A percentile compares a stretch with the other conserved stretches of the same genome.
phyloP scores from a whole-genome alignment of 1,140 invertebrate species.

The Varroa destructor region DNA sequence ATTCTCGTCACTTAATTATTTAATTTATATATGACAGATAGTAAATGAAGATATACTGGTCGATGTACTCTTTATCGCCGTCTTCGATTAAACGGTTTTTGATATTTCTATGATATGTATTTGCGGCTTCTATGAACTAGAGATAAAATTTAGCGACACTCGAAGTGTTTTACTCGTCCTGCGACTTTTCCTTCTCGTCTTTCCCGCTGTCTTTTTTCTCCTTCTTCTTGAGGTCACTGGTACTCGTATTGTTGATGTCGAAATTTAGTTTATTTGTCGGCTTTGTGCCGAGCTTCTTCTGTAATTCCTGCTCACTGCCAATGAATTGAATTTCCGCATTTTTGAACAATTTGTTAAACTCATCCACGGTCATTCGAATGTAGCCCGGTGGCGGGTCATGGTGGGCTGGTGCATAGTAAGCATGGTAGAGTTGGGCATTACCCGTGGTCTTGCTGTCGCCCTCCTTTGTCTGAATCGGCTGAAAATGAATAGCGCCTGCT shows the following conservation, averaged over 20 bases:
- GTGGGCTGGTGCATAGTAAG: slow-evolving; percentile 35
- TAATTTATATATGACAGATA: no score
- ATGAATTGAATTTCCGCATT: slow-evolving; percentile 34
- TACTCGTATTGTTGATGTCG: slow-evolving; percentile 4
- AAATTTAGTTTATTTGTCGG: slow-evolving; percentile 20
- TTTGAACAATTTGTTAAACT: slow-evolving; percentile 35
- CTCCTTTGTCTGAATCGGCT: slow-evolving; percentile 23
- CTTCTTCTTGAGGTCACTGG: not conserved
- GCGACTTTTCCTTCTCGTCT: not conserved
- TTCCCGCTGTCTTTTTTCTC: not conserved
- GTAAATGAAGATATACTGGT: no score
- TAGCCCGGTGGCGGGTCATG: slow-evolving; percentile 35
- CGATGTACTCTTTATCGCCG: no score
- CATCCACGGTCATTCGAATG: slow-evolving; percentile 32
- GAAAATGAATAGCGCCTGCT: slow-evolving; percentile 21
- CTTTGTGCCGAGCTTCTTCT: slow-evolving; percentile 21
- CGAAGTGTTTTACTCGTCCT: no score
- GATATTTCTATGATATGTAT: no score
- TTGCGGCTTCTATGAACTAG: no score
- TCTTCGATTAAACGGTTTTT: no score
- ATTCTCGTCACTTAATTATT: no score
- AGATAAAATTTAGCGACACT: no score
- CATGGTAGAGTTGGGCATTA: slow-evolving; percentile 33
- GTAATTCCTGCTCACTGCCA: slow-evolving; percentile 28
- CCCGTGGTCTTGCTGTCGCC: slow-evolving; percentile 16